phyloP scores from a whole-genome alignment of 1,140 invertebrate species.

The Zeugodacus cucurbitae region DNA sequence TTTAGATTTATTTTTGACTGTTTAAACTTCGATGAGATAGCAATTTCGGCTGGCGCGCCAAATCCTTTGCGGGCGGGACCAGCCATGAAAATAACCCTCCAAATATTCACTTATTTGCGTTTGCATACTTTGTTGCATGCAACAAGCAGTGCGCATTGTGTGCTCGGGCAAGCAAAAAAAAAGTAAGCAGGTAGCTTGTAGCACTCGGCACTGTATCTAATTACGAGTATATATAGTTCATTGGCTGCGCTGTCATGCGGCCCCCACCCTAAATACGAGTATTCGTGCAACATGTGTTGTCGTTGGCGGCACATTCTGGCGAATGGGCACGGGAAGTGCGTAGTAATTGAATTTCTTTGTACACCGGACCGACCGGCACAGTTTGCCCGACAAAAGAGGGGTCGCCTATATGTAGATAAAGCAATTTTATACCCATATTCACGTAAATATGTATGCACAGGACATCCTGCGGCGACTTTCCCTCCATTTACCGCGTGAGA shows the following conservation, averaged over 20 bases:
- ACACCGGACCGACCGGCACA: background rate
- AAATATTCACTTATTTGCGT: background rate
- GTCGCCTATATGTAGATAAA: background rate
- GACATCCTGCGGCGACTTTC: background rate
- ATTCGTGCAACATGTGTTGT: slow-evolving; percentile 16
- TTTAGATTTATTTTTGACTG: slow-evolving; percentile 20
- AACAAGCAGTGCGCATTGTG: background rate
- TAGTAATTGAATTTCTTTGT: slow-evolving; percentile 33
- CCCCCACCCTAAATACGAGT: slow-evolving; percentile 6
- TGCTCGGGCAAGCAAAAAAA: background rate
- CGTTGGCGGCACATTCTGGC: background rate
- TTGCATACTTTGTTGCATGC: background rate
- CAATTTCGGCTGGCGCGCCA: background rate
- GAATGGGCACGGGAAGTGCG: slow-evolving; percentile 27
- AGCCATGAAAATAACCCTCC: slow-evolving; percentile 18
- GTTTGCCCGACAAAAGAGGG: background rate
- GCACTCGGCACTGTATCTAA: background rate
- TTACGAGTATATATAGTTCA: background rate
- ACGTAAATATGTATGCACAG: background rate
- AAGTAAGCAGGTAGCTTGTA: background rate
- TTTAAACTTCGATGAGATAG: slow-evolving; percentile 25
- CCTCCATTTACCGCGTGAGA: background rate
- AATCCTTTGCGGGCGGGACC: background rate
- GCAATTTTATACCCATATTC: background rate
- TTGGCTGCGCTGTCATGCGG: background rate